phyloP scores from a whole-genome alignment of 2,797 vertebrate species.

The Leptoclinus maculatus region DNA sequence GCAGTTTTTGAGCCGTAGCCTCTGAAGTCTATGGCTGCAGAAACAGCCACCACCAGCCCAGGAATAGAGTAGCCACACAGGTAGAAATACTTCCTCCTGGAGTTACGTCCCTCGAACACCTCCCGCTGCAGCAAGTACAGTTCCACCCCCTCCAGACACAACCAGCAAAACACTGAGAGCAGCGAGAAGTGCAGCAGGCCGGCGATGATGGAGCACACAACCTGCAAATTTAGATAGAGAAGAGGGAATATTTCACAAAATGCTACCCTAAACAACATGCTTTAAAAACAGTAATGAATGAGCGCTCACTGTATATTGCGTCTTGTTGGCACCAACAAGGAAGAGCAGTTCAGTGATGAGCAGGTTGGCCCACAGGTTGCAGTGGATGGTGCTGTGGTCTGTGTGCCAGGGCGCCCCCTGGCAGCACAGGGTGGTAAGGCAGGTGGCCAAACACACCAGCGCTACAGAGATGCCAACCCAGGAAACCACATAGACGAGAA shows the following conservation, averaged over 20 bases:
- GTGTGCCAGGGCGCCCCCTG: conserved; percentile 91
- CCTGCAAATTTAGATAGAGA: conserved; percentile 68
- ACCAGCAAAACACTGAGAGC: conserved; percentile 95
- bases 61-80: conserved; percentile 92
- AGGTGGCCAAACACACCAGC: conserved; percentile 92
- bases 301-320: conserved; percentile 88
- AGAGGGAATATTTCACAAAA: background rate
- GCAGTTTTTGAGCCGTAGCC: conserved; percentile 85
- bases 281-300: background rate
- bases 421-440: conserved; percentile 94
- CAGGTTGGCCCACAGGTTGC: conserved; percentile 95
- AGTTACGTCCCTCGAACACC: conserved; percentile 93
- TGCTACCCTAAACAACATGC: background rate
- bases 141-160: conserved; percentile 93
- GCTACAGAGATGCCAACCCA: conserved; percentile 97
- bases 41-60: conserved; percentile 91
- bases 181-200: conserved; percentile 94
- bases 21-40: conserved; percentile 93
- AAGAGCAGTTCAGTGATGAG: conserved; percentile 93
- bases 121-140: conserved; percentile 93
- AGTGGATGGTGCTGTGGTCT: conserved; percentile 95
- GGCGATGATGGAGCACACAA: conserved; percentile 91
- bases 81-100: conserved; percentile 93
- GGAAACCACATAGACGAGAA: conserved; percentile 91
- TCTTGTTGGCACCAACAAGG: conserved; percentile 92